Conservation (phyloP, 2,888 invertebrate species). For the Catocala nupta region DNA sequence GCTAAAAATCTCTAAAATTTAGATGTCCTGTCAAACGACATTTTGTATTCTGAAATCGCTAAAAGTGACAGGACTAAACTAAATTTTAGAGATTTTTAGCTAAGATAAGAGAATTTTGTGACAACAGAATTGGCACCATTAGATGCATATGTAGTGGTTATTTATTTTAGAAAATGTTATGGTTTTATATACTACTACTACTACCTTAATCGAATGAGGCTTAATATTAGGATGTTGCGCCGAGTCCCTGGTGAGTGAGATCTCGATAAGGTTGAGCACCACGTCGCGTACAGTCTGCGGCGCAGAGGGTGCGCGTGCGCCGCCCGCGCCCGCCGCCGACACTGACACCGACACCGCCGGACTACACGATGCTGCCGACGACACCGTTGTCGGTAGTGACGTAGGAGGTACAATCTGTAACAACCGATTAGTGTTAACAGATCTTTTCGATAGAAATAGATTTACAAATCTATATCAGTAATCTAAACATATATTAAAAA, state of each 20-base stretch:
- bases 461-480: too few relatives aligned
- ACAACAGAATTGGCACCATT: too few relatives aligned
- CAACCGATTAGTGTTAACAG: background rate
- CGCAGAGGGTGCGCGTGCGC: constrained; percentile 65
- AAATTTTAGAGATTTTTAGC: too few relatives aligned
- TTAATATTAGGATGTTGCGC: constrained; percentile 73
- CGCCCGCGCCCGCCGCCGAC: constrained; percentile 48
- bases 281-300: constrained; percentile 93
- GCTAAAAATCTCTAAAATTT: too few relatives aligned
- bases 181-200: background rate
- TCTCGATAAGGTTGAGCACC: constrained; percentile 94
- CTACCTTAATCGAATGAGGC: constrained; percentile 67
- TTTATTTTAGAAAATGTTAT: too few relatives aligned
- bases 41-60: too few relatives aligned
- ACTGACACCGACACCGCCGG: constrained; percentile 49
- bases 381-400: constrained; percentile 71
- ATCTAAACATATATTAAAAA: too few relatives aligned
- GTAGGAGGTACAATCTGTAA: constrained; percentile 58
- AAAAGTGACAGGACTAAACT: too few relatives aligned
- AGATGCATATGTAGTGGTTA: too few relatives aligned
- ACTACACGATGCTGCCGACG: constrained; percentile 63
- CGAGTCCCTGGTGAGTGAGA: constrained; percentile 91
- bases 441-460: too few relatives aligned
- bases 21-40: too few relatives aligned
- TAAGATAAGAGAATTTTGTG: too few relatives aligned